Evolutionary conservation across 2,888 invertebrate genomes (phyloP).

Genomic region (Entomobrya proxima): DNA sequence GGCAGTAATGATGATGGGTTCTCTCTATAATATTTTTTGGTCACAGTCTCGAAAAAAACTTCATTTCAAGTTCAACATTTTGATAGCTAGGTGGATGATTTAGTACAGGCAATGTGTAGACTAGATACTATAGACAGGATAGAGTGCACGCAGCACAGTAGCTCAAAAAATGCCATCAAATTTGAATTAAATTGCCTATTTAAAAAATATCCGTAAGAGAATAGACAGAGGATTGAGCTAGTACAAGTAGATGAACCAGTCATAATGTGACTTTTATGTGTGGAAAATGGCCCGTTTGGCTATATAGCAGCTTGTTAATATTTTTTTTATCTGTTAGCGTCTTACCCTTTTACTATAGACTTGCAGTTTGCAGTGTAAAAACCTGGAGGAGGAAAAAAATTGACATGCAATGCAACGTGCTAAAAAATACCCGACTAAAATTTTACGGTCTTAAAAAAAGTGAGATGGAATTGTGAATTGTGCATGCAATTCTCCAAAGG

Average conservation of each 20-base stretch:
- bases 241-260: not conserved
- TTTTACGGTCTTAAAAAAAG: not conserved
- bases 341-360: not conserved
- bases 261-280: not conserved
- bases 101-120: too few relatives aligned
- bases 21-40: not conserved
- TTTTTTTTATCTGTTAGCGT: not conserved
- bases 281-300: not conserved
- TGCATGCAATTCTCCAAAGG: not conserved
- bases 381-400: not conserved
- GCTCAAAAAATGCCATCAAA: conserved; percentile 17
- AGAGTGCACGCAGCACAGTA: conserved; percentile 5
- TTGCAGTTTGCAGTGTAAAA: not conserved
- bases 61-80: conserved; percentile 32
- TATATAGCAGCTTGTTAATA: conserved; percentile 1
- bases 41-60: conserved; percentile 15
- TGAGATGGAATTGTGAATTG: too few relatives aligned
- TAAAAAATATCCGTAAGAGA: conserved; percentile 19
- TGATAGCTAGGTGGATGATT: too few relatives aligned
- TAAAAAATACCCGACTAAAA: conserved; percentile 1
- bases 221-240: not conserved
- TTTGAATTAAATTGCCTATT: conserved; percentile 53
- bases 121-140: not conserved
- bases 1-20: conserved; percentile 23
- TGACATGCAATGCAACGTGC: conserved; percentile 34